phyloP scores from a whole-genome alignment of 2,113 vertebrate species.

The Dendrocopos noguchii region DNA sequence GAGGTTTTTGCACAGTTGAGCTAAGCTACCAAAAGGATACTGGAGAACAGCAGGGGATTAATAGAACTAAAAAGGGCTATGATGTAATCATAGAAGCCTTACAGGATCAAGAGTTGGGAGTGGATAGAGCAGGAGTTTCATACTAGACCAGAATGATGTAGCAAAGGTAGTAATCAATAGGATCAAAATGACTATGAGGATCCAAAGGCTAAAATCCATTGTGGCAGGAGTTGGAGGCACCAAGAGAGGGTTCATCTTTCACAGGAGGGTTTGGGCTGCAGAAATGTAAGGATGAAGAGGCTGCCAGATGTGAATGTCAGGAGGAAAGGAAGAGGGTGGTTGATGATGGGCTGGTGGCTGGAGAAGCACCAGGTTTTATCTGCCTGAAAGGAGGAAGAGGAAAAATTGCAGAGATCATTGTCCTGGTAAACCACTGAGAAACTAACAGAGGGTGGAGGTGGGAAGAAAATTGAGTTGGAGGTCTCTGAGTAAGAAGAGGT shows the following conservation, averaged over 20 bases:
- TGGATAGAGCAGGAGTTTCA: background rate
- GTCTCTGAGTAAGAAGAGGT: background rate
- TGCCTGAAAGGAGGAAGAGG: background rate
- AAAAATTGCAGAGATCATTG: background rate
- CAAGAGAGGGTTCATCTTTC: background rate
- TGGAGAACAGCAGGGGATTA: background rate
- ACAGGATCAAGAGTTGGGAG: background rate
- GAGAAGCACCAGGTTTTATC: slow-evolving; percentile 16
- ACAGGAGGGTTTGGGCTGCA: background rate
- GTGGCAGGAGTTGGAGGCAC: background rate
- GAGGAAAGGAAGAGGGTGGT: background rate
- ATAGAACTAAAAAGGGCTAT: background rate
- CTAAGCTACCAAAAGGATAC: background rate
- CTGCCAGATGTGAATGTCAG: background rate
- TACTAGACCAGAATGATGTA: background rate
- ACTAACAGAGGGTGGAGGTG: background rate
- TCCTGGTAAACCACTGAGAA: background rate
- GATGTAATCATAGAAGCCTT: background rate
- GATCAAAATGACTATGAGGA: background rate
- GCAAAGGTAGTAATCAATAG: background rate
- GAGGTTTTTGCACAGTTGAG: background rate
- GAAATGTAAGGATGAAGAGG: background rate
- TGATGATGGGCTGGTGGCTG: background rate
- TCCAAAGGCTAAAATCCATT: background rate
- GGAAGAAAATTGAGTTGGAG: background rate